phyloP scores from a whole-genome alignment of 2,113 vertebrate species.

The Hemicordylus capensis region DNA sequence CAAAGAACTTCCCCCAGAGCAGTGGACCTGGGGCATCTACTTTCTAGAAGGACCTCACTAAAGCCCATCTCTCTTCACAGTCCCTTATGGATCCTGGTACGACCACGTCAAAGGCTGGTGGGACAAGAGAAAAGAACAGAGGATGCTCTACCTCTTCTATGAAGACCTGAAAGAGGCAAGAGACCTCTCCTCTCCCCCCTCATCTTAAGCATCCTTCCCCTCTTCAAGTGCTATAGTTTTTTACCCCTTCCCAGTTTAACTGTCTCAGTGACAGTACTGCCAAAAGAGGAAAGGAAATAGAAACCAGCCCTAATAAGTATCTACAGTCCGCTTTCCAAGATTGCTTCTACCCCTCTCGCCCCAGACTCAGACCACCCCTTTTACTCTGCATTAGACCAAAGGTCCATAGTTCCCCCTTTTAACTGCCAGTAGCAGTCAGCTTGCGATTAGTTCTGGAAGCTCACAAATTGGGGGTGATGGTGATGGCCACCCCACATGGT shows the following conservation, averaged over 20 bases:
- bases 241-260: not conserved
- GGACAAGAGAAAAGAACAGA: conserved; percentile 77
- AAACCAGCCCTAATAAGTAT: not conserved
- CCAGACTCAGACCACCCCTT: too few relatives aligned
- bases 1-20: not conserved
- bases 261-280: not conserved
- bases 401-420: not conserved
- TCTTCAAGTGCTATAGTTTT: too few relatives aligned
- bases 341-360: not conserved
- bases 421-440: not conserved
- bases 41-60: not conserved
- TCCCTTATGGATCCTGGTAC: conserved; percentile 82
- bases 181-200: not conserved
- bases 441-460: not conserved
- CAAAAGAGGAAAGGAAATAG: too few relatives aligned
- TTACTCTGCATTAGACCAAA: not conserved
- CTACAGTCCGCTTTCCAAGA: not conserved
- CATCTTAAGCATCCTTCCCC: not conserved
- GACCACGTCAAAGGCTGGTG: conserved; percentile 84
- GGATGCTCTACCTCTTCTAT: conserved; percentile 83
- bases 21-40: not conserved
- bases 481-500: not conserved
- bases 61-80: conserved; percentile 53
- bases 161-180: conserved; percentile 85
- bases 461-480: not conserved